Evolutionary conservation across 1,140 invertebrate genomes (phyloP).

Genomic region (Lamellibrachia luymesi): DNA sequence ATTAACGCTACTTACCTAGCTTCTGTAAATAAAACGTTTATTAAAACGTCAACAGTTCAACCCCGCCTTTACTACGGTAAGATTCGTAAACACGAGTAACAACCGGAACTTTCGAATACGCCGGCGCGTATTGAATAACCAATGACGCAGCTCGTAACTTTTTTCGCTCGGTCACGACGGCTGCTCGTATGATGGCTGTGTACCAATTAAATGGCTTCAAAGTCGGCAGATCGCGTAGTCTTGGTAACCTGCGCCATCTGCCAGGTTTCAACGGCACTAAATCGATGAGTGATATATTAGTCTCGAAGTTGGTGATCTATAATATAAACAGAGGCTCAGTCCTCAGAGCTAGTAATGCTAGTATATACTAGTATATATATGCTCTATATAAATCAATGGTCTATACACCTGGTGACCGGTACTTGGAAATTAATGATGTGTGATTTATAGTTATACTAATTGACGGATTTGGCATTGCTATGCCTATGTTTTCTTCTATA

Average conservation of each 20-base stretch:
- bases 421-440: not conserved
- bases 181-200: not conserved
- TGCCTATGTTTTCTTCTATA: too few relatives aligned
- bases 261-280: not conserved
- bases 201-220: not conserved
- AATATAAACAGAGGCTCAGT: too few relatives aligned
- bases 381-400: not conserved
- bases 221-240: not conserved
- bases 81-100: not conserved
- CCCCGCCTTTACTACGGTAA: not conserved
- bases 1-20: not conserved
- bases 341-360: too few relatives aligned
- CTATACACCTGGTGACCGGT: not conserved
- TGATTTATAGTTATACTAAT: not conserved
- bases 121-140: not conserved
- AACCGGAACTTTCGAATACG: not conserved
- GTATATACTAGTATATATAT: not conserved
- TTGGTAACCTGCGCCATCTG: not conserved
- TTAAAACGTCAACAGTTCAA: not conserved
- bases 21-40: not conserved
- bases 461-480: not conserved
- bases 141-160: not conserved
- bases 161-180: not conserved
- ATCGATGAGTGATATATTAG: not conserved
- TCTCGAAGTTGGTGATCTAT: too few relatives aligned